These are phyloP conservation scores for Heliconius erato DNA, from an alignment of 2,888 invertebrate species.

Conservation along the genomic window DNA sequence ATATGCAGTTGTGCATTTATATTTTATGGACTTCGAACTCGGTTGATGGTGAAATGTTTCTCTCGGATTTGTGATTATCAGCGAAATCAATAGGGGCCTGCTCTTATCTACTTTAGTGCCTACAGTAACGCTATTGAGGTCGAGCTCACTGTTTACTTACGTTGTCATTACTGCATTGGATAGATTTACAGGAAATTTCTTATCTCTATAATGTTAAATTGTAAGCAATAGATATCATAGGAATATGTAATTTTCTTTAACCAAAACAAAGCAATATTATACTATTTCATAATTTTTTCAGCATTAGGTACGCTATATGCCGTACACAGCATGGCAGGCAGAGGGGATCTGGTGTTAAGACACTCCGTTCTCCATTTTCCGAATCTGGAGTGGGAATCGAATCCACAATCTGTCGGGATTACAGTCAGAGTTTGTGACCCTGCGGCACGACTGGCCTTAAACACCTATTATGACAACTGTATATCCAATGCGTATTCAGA, in stretches of 20 bases:
- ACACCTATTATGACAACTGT: background rate
- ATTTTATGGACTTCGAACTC: conserved; percentile 83
- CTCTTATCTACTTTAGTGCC: conserved; percentile 48
- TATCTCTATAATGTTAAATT: conserved; percentile 7
- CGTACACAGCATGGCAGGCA: no score
- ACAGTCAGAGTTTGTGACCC: no score
- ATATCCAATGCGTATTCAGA: background rate
- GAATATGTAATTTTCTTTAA: background rate
- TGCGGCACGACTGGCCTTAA: no score
- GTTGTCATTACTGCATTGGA: conserved; percentile 41
- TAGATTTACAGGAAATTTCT: conserved; percentile 37
- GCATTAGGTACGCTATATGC: no score
- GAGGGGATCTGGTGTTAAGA: no score
- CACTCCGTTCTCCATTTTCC: no score
- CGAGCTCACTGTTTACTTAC: conserved; percentile 56
- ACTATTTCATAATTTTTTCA: no score
- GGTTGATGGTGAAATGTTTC: conserved; percentile 77
- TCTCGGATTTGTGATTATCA: conserved; percentile 68
- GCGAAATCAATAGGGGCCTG: conserved; percentile 67
- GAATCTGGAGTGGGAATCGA: no score
- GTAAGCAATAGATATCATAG: conserved; percentile 13
- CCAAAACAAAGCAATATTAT: conserved; percentile 2
- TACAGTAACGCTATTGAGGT: conserved; percentile 58
- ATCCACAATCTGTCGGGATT: no score
- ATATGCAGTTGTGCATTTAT: conserved; percentile 72